phyloP scores from a whole-genome alignment of 2,113 vertebrate genomes.

The Salvelinus fontinalis region DNA sequence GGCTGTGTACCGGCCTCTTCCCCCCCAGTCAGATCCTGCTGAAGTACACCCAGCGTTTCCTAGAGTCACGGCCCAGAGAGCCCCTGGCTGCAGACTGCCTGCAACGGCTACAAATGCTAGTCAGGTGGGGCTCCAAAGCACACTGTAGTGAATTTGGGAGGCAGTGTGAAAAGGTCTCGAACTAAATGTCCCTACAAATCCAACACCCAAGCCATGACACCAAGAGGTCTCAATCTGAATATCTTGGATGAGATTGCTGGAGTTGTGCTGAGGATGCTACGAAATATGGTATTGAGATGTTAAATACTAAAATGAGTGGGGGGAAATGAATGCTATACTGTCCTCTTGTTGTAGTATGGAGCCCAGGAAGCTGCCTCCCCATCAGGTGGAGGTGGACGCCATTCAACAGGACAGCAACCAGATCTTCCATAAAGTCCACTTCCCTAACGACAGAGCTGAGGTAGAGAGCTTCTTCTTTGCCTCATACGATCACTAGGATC shows the following conservation, averaged over 20 bases:
- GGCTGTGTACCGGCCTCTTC: constrained; percentile 91
- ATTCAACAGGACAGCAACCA: constrained; percentile 83
- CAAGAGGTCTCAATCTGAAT: too few relatives aligned
- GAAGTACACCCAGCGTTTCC: constrained; percentile 80
- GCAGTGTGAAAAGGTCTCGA: too few relatives aligned
- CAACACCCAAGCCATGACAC: too few relatives aligned
- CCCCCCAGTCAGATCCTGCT: constrained; percentile 78
- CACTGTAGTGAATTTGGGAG: not conserved
- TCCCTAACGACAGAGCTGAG: constrained; percentile 82
- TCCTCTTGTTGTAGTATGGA: constrained; percentile 71
- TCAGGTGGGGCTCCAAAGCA: constrained; percentile 72
- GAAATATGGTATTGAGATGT: not conserved
- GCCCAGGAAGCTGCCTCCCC: constrained; percentile 85
- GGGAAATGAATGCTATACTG: not conserved
- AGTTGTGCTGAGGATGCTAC: too few relatives aligned
- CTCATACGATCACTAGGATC: too few relatives aligned
- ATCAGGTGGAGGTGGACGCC: constrained; percentile 86
- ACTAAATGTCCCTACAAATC: too few relatives aligned
- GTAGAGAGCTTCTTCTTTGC: constrained; percentile 60
- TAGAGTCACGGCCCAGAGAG: constrained; percentile 81
- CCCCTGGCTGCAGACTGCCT: constrained; percentile 77
- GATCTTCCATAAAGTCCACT: constrained; percentile 85
- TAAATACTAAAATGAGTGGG: not conserved
- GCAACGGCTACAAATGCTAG: constrained; percentile 78
- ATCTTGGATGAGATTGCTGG: too few relatives aligned